Evolutionary conservation across 2,888 invertebrate genomes (phyloP).

Genomic region (Clunio marinus): DNA sequence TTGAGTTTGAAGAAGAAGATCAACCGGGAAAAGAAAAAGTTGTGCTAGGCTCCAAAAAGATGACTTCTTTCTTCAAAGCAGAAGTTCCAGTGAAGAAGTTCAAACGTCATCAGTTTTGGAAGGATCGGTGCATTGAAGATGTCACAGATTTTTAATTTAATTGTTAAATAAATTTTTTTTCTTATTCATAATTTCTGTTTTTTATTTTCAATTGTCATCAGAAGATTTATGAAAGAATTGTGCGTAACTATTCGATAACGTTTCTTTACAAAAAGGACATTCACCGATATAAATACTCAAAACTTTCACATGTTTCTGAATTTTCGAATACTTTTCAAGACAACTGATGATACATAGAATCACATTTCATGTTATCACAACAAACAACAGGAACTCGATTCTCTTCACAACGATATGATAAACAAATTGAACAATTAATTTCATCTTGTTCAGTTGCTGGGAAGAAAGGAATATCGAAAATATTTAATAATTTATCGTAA

Average conservation of each 20-base stretch:
- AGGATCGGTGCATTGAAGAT: conserved; percentile 59
- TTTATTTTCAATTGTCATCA: too few relatives aligned
- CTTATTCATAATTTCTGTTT: too few relatives aligned
- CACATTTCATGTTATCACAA: conserved; percentile 7
- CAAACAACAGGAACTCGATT: background rate
- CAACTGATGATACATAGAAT: background rate
- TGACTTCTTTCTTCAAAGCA: conserved; percentile 59
- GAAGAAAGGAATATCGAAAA: background rate
- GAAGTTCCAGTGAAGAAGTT: conserved; percentile 42
- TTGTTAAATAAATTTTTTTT: conserved; percentile 11
- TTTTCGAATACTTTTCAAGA: background rate
- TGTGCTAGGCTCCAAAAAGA: conserved; percentile 53
- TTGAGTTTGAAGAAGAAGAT: conserved; percentile 63
- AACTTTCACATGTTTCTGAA: background rate
- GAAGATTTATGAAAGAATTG: background rate
- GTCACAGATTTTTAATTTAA: conserved; percentile 65
- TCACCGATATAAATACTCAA: background rate
- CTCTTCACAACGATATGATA: background rate
- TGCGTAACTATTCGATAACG: background rate
- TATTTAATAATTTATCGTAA: background rate
- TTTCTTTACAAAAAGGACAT: conserved; percentile 29
- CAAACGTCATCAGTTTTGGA: conserved; percentile 63
- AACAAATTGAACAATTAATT: background rate
- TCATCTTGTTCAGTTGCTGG: background rate
- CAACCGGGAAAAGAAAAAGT: conserved; percentile 49